phyloP scores from a whole-genome alignment of 2,113 vertebrate genomes.

The Nettapus auritus region DNA sequence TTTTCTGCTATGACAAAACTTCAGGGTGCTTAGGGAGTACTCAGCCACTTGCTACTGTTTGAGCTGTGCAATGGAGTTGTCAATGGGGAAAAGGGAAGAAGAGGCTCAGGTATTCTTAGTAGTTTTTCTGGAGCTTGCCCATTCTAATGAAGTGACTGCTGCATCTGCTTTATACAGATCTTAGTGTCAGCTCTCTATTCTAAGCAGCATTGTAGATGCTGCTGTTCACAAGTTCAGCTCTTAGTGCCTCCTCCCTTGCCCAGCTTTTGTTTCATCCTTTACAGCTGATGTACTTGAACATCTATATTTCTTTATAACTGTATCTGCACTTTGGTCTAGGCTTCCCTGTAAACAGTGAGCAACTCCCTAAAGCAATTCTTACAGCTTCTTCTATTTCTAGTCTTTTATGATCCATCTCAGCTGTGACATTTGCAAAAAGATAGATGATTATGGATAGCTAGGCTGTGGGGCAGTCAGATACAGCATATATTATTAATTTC shows the following conservation, averaged over 20 bases:
- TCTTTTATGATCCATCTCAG: slow-evolving; percentile 17
- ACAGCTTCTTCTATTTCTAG: not conserved
- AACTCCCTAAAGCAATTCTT: slow-evolving; percentile 40
- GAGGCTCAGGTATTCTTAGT: accelerated
- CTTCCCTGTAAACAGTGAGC: not conserved
- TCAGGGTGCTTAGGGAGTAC: not conserved
- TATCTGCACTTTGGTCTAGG: not conserved
- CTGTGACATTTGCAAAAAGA: slow-evolving; percentile 42
- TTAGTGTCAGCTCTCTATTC: not conserved
- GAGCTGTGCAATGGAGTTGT: not conserved
- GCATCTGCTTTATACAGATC: not conserved
- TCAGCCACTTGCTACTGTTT: not conserved
- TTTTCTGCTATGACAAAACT: not conserved
- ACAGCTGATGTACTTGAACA: not conserved
- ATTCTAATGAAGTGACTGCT: not conserved
- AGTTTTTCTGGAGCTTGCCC: not conserved
- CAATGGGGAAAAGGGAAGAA: not conserved
- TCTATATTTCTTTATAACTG: slow-evolving; percentile 28
- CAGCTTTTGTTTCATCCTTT: not conserved
- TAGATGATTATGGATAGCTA: slow-evolving; percentile 33
- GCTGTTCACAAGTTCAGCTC: not conserved
- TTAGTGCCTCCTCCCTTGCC: not conserved
- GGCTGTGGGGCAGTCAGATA: slow-evolving; percentile 38
- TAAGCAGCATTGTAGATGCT: not conserved
- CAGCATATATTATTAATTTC: slow-evolving; percentile 41